phyloP scores from a whole-genome alignment of 2,888 invertebrate genomes.

The Trissoscelio sp. region DNA sequence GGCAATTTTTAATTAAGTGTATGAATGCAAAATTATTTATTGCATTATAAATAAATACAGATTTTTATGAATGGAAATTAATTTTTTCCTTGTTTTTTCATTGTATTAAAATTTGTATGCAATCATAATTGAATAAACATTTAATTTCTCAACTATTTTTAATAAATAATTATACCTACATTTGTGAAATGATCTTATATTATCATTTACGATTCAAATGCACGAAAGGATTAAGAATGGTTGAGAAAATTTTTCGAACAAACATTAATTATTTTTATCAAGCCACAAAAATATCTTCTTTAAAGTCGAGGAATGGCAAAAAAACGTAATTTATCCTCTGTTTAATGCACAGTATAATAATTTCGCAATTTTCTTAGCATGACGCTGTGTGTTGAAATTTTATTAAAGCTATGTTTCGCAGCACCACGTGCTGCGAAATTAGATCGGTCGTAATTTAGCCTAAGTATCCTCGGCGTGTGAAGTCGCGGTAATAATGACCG shows the following conservation, averaged over 20 bases:
- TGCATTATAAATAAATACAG: no score
- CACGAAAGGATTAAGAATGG: neutral
- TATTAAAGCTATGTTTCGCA: constrained; percentile 31
- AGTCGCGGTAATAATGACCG: constrained; percentile 80
- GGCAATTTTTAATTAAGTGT: no score
- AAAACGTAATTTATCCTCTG: constrained; percentile 35
- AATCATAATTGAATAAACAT: no score
- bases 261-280: neutral
- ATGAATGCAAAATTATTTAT: no score
- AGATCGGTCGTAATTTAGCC: constrained; percentile 77
- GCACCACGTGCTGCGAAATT: constrained; percentile 76
- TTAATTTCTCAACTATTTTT: no score
- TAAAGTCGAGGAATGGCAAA: constrained; percentile 10
- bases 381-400: constrained; percentile 28
- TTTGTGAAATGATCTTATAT: no score
- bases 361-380: constrained; percentile 7
- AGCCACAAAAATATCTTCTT: neutral
- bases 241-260: neutral
- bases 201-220: neutral
- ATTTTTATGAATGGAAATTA: no score
- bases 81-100: no score
- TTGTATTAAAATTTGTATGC: no score
- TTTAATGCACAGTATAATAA: constrained; percentile 29
- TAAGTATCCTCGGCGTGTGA: constrained; percentile 76
- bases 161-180: no score